Evolutionary conservation across 2,888 invertebrate species (phyloP), one percentile per base, ranked within the genome.

Genomic region (Euzophera pinguis): DNA sequence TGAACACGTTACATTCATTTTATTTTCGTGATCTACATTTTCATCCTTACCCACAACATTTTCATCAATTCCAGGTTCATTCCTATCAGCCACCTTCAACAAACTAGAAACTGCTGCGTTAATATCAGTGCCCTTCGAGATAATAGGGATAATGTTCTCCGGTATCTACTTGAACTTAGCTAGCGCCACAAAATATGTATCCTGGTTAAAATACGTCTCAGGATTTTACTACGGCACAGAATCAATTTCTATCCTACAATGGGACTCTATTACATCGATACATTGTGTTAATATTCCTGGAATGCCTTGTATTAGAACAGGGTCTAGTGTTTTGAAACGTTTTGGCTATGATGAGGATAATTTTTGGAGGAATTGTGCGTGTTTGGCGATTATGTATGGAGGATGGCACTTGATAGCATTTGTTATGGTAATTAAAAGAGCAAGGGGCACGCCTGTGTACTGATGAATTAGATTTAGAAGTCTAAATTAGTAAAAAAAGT

Each of bases 221-320:
- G 91, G 93, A 3, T 95, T 95, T 73, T 95, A 93, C 72, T 94
- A 93, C 65, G 91, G 93, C 1, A 91, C 93, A 29, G 94, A 95
- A 68, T 93, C 93, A 1, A 80, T 94, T n/a, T 93, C 94, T 16
- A 91, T 94, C 50, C 80, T 92, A 2, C 94, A 93, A 64, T 95
- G 95, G 95, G 81, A 85, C 48, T 79, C 91, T 56, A 90, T 94
- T 3, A 79, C 88, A 14, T 73, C 80, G 3, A 93, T 94, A 52
- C 92, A 89, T 50, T 94, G 94, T 60, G 81, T 91, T 0, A 65
- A 81, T 34, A 86, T 91, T 34, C 80, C 86, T 3, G 91, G 91
- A 0, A 84, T 91, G 53, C 93, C 93, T 0, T 94, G 94, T 61
- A 88, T 93, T 0, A 83, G 83, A 51, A 92, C 89, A 22, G 94